phyloP scores from a whole-genome alignment of 2,113 vertebrate species.

The Microcebus jonahi region DNA sequence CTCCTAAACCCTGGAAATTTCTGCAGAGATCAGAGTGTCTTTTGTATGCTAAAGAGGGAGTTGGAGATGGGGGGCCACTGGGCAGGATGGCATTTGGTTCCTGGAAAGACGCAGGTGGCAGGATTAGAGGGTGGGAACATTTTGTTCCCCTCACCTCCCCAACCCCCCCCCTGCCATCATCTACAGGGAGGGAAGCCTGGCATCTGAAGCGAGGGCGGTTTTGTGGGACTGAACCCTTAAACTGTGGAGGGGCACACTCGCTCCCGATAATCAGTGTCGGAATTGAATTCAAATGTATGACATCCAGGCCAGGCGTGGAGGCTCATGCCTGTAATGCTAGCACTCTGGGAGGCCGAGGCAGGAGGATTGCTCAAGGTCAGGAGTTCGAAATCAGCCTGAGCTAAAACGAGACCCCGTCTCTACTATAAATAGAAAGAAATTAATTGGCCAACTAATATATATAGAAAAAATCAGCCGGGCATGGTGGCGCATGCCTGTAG shows the following conservation, averaged over 20 bases:
- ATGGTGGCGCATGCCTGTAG: too few relatives aligned
- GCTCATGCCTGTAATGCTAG: too few relatives aligned
- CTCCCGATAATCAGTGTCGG: background rate
- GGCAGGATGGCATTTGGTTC: background rate
- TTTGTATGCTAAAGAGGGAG: background rate
- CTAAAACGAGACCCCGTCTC: accelerated
- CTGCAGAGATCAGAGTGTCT: background rate
- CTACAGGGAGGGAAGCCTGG: too few relatives aligned
- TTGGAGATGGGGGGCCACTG: accelerated
- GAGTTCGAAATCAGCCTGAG: too few relatives aligned
- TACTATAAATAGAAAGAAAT: too few relatives aligned
- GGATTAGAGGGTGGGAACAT: background rate
- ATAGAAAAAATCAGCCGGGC: too few relatives aligned
- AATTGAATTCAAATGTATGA: background rate
- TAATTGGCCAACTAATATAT: too few relatives aligned
- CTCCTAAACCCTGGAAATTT: background rate
- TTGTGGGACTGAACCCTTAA: background rate
- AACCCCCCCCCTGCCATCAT: too few relatives aligned
- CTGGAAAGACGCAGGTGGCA: background rate
- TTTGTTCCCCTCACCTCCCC: background rate
- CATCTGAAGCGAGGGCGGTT: background rate
- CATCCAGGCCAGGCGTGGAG: accelerated
- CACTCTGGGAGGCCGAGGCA: too few relatives aligned
- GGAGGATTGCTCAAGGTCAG: too few relatives aligned
- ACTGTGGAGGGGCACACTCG: background rate